Evolutionary conservation across 2,797 vertebrate species (phyloP).

Genomic region (Tokudaia muenninki): DNA sequence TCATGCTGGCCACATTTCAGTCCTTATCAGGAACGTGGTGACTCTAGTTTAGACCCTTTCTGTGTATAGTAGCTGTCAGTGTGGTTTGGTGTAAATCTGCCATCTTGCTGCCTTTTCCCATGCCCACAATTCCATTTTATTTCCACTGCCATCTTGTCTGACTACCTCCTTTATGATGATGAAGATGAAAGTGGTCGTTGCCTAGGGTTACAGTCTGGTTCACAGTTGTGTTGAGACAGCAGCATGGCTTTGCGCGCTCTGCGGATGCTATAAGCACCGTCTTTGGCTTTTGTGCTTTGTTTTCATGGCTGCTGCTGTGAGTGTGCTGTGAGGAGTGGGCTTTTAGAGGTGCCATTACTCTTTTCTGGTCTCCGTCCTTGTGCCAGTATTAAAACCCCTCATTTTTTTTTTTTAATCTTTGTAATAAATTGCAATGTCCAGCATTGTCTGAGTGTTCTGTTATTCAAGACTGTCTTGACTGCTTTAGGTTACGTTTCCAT

Average conservation of each 20-base stretch:
- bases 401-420: conserved; percentile 25
- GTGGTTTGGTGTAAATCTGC: background rate
- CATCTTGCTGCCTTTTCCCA: conserved; percentile 4
- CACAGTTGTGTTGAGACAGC: background rate
- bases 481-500: background rate
- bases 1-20: background rate
- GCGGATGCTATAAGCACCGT: background rate
- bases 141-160: background rate
- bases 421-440: background rate
- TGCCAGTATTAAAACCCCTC: background rate
- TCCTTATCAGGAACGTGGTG: background rate
- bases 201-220: background rate
- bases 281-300: background rate
- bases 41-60: background rate
- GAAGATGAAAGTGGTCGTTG: background rate
- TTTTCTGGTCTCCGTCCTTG: background rate
- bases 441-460: background rate
- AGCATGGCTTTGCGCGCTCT: background rate
- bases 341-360: background rate
- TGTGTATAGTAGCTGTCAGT: background rate
- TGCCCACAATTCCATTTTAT: conserved; percentile 34
- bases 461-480: conserved; percentile 12
- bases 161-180: background rate
- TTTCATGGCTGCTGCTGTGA: background rate
- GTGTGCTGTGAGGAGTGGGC: background rate